Base-by-base conservation (phyloP, 2,888 invertebrate genomes). In the Mythimna loreyi region DNA sequence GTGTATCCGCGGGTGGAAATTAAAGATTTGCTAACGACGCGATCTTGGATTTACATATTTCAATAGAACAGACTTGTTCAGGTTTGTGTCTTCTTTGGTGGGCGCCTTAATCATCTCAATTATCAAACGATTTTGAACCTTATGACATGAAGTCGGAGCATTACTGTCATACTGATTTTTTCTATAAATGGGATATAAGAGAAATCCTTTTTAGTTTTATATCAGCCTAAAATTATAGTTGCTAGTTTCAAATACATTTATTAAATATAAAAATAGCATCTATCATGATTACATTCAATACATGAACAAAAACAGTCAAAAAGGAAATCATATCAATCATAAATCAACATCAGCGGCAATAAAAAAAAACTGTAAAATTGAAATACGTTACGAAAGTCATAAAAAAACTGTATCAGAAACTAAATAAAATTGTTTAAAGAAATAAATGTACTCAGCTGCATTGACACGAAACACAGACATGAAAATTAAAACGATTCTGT, bases 1-100 rank as follows among this genome's bases (percentile, higher is more conserved):
- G 67, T 77, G 77, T 76, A 84, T 81, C 80, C 78, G 78, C 73
- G 76, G 74, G 56, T 76, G 80, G 75, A 85, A 85, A 85, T 86
- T 83, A 81, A 84, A 85, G 78, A 78, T 76, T 80, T 78, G 60
- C 67, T 81, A 82, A 83, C 79, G 78, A 82, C 78, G 68, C 76
- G 72, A 72, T 73, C 62, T 72, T 73, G 50, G 69, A 82, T 85
- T 81, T 81, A 58, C 75, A 85, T 86, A 84, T 80, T 36, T 56
- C 64, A 55, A 68, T 58, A 73, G 50, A 59, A 55, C 30, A 49
- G 8, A 30, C 40, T 23, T 28, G 50, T 50, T 30, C 30, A 45
- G 21, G n/a, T 47, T 66, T 59, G 16, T 57, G 63, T 36, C 47
- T 53, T 52, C 11, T 45, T 45, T 19, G 19, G 4, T 7, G 28